phyloP scores from a whole-genome alignment of 2,888 invertebrate species.

The Drosophila mayaguana region DNA sequence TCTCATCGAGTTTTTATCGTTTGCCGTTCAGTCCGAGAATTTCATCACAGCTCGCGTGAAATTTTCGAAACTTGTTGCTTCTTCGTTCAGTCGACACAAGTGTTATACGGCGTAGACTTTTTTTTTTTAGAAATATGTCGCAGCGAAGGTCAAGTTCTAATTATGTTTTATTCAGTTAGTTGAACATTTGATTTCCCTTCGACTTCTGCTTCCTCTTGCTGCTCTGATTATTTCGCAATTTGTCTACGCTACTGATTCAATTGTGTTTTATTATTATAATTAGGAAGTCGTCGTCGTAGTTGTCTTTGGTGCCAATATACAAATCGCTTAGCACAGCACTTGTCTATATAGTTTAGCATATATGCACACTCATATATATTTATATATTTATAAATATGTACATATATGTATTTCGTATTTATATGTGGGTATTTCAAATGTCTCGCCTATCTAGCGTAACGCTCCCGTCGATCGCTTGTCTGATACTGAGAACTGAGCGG shows the following conservation, averaged over 20 bases:
- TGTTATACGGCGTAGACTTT: conserved; percentile 23
- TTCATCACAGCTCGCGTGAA: conserved; percentile 23
- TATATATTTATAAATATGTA: conserved; percentile 11
- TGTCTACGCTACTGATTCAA: conserved; percentile 3
- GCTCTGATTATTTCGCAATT: conserved; percentile 12
- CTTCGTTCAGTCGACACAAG: conserved; percentile 35
- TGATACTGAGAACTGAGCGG: conserved; percentile 63
- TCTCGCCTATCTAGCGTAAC: conserved; percentile 56
- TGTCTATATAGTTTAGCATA: conserved; percentile 9
- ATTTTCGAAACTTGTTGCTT: conserved; percentile 35
- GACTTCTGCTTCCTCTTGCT: conserved; percentile 8
- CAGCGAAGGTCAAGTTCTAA: conserved; percentile 60
- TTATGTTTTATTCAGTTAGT: conserved; percentile 29
- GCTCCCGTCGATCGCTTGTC: conserved; percentile 70
- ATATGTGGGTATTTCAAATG: conserved; percentile 31
- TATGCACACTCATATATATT: conserved; percentile 5
- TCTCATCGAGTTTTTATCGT: conserved; percentile 11
- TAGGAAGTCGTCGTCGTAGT: conserved; percentile 44
- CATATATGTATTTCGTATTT: background rate
- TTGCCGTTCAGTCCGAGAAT: conserved; percentile 1
- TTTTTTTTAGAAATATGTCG: conserved; percentile 10
- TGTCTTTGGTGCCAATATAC: conserved; percentile 48
- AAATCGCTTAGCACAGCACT: conserved; percentile 39
- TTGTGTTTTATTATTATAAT: conserved; percentile 27
- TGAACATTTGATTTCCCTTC: conserved; percentile 42